Evolutionary conservation across 2,888 invertebrate species (phyloP), one percentile per base, ranked within the genome.

Genomic region (Andrena bicolor): DNA sequence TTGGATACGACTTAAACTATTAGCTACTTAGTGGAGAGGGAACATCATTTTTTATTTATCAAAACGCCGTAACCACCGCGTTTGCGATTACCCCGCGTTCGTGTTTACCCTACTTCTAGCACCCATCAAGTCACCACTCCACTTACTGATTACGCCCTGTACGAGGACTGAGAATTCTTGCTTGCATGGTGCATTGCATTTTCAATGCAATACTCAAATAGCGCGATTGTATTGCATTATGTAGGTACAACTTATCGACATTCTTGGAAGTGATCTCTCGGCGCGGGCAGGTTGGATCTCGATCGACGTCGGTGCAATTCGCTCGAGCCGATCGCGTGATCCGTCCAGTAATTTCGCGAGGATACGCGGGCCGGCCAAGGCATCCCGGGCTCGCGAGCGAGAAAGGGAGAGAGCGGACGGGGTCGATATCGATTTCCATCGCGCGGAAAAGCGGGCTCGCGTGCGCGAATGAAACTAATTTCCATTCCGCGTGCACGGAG

Each of bases 381-480:
- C 66, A 79, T 82, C 69, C 23, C 64, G 63, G 23, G 23, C 28
- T 64, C 10, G 30, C 58, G 60, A 76, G 80, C 73, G 64, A 71
- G 66, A 71, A 70, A 35, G 53, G 28, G 60, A 26, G 72, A 35
- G 35, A 35, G 26, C 16, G 26, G 32, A 32, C 10, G 23, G 41
- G 76, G 49, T 83, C 75, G 87, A 85, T 85, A 87, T 87, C 83
- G 87, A 87, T 87, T 87, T 82, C 73, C 71, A 49, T 35, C 53
- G 49, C 53, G 41, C 66, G 76, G 66, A 83, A 83, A 82, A 83
- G 58, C 60, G 26, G 65, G 75, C n/a, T 87, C 81, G 85, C 87
- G 87, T 87, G 85, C 77, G 70, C 63, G 63, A 71, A 76, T 72
- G 75, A 85, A 85, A 83, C 81, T 85, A 87, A 87, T 87, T 83